Conservation (phyloP, 2,113 vertebrate species). For the Syngnathoides biaculeatus region DNA sequence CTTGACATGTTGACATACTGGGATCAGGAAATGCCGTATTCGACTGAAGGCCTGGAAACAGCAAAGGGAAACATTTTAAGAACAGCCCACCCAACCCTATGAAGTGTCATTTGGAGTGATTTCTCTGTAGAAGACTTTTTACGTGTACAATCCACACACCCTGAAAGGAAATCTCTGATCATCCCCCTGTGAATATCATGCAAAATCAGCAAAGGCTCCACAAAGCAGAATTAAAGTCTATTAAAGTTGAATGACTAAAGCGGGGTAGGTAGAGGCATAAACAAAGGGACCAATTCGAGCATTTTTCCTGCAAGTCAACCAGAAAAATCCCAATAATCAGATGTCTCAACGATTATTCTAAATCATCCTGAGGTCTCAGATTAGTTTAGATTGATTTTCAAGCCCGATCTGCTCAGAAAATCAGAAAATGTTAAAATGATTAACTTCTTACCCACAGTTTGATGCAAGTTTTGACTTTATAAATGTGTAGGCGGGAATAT, state of each 20-base stretch:
- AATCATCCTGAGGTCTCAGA: too few relatives aligned
- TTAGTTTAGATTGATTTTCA: too few relatives aligned
- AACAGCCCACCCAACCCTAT: constrained; percentile 3
- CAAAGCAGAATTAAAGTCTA: constrained; percentile 11
- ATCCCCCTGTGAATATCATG: constrained; percentile 6
- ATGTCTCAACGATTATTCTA: too few relatives aligned
- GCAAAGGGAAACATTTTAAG: constrained; percentile 53
- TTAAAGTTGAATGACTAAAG: neutral
- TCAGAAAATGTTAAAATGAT: too few relatives aligned
- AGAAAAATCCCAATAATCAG: too few relatives aligned
- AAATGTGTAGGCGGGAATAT: too few relatives aligned
- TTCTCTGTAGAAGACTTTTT: constrained; percentile 8
- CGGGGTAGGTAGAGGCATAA: constrained; percentile 15
- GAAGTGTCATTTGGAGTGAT: neutral
- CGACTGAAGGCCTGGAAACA: constrained; percentile 42
- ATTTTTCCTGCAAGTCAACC: too few relatives aligned
- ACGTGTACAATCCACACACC: constrained; percentile 26
- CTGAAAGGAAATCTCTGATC: constrained; percentile 36
- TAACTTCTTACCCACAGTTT: too few relatives aligned
- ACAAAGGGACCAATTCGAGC: too few relatives aligned
- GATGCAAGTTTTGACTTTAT: too few relatives aligned
- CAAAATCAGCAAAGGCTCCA: constrained; percentile 28
- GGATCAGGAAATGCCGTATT: constrained; percentile 41
- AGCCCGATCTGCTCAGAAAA: too few relatives aligned
- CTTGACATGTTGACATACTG: constrained; percentile 41